These are phyloP conservation scores for Charadrius vociferus DNA, from an alignment of 2,113 vertebrate genomes.

Conservation along the genomic window DNA sequence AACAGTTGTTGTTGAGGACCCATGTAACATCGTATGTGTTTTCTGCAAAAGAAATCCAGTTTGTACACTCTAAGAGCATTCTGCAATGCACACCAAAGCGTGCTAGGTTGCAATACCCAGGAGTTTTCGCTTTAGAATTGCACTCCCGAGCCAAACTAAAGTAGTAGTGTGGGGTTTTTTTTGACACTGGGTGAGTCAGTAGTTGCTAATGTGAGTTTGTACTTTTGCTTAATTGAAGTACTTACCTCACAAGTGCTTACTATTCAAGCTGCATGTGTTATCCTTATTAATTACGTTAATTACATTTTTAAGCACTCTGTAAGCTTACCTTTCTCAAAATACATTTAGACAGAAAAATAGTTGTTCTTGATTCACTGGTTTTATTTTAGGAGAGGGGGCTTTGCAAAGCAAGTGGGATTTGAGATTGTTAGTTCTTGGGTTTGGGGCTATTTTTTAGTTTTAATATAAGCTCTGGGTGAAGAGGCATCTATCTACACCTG, in stretches of 20 bases:
- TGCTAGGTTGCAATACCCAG: not conserved
- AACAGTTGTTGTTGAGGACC: not conserved
- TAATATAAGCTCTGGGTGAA: not conserved
- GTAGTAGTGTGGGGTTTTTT: not conserved
- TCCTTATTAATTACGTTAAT: not conserved
- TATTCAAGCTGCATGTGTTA: not conserved
- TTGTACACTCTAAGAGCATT: not conserved
- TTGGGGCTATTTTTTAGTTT: not conserved
- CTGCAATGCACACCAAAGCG: not conserved
- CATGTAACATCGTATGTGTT: not conserved
- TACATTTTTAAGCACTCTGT: not conserved
- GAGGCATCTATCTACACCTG: rapidly evolving
- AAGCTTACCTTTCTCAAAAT: not conserved
- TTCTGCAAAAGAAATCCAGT: not conserved
- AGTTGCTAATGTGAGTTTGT: not conserved
- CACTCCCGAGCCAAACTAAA: not conserved
- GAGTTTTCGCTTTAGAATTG: not conserved
- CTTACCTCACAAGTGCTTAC: not conserved
- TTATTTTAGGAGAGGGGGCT: not conserved
- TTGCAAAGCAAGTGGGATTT: not conserved
- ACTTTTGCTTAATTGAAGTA: not conserved
- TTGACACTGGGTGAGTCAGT: not conserved
- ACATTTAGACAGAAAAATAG: not conserved
- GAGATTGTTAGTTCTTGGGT: not conserved
- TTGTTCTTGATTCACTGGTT: not conserved